Evolutionary conservation across 2,888 invertebrate genomes (phyloP), one percentile per base, ranked within the genome.

Genomic region (Agrotis clavis): DNA sequence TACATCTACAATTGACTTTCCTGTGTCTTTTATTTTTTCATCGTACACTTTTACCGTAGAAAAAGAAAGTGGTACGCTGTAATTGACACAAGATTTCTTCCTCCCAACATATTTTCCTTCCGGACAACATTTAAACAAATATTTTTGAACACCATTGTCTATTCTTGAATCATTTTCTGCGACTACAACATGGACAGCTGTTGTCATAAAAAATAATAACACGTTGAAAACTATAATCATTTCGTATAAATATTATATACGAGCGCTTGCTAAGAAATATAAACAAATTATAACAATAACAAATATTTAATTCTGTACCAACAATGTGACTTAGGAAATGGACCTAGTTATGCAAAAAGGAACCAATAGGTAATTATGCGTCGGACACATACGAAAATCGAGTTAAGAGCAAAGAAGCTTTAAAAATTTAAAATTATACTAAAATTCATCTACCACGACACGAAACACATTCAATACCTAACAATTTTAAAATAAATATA

Each of bases 101-200:
- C 0, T 9, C 0, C 67, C 57, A 1, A 83, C 69, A 35, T 64
- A 48, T 41, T 19, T 47, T 0, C 45, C 73, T 0, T 6, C 16
- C 19, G 54, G 30, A 13, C 74, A 74, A 51, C 79, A 74, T 79
- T 79, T 74, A 6, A 13, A 47, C 21, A 76, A n/a, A 30, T 19
- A 0, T 0, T 19, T 41, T 16, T 11, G 35, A 1, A 25, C 2
- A 41, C 11, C 53, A 21, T 16, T 25, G 7, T 25, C 62, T 16
- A 35, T 13, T 30, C 13, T 11, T 30, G 68, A 45, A n/a, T 9
- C 51, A 21, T 51, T n/a, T 65, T 35, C 35, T n/a, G n/a, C 35
- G 16, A 14, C 30, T 5, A 19, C 53, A 18, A 18, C 68, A 48
- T 16, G 19, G 14, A 68, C 41, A 19, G 9, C 41, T 76, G 19